A percentile compares a stretch with the other conserved stretches of the same genome.
These are phyloP conservation scores for Menura novaehollandiae DNA, from an alignment of 2,113 vertebrate genomes.

Conservation along the genomic window DNA sequence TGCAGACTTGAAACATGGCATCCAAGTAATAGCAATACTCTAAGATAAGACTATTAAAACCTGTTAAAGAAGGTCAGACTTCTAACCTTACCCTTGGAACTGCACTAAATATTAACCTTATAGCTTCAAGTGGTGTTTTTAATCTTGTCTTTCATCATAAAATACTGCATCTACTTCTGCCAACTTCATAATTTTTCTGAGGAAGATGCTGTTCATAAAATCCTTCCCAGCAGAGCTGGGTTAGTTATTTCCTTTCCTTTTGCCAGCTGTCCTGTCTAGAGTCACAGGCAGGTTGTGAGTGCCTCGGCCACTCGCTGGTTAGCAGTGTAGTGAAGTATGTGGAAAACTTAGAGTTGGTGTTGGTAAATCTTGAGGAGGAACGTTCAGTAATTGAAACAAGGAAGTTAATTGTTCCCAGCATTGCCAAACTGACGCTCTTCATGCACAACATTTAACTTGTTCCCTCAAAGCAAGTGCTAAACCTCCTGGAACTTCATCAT, in stretches of 20 bases:
- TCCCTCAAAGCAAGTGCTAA: neutral
- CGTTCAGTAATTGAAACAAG: constrained; percentile 22
- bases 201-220: neutral
- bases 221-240: neutral
- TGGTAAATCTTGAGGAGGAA: constrained; percentile 20
- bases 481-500: neutral
- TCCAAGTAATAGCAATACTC: neutral
- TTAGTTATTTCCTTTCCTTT: neutral
- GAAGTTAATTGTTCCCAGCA: constrained; percentile 2
- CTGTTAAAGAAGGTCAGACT: neutral
- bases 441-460: neutral
- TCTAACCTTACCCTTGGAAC: neutral
- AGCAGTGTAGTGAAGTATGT: neutral
- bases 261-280: neutral
- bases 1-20: neutral
- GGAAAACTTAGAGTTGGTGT: neutral
- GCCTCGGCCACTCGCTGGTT: neutral
- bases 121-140: neutral
- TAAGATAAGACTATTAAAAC: neutral
- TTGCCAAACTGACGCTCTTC: constrained; percentile 7
- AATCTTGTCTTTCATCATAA: neutral
- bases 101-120: neutral
- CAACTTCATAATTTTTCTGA: neutral
- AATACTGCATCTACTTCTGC: neutral
- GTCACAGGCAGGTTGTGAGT: neutral